Evolutionary conservation across 2,888 invertebrate genomes (phyloP), one percentile per base, ranked within the genome.

Genomic region (Drosophila pseudotakahashii): DNA sequence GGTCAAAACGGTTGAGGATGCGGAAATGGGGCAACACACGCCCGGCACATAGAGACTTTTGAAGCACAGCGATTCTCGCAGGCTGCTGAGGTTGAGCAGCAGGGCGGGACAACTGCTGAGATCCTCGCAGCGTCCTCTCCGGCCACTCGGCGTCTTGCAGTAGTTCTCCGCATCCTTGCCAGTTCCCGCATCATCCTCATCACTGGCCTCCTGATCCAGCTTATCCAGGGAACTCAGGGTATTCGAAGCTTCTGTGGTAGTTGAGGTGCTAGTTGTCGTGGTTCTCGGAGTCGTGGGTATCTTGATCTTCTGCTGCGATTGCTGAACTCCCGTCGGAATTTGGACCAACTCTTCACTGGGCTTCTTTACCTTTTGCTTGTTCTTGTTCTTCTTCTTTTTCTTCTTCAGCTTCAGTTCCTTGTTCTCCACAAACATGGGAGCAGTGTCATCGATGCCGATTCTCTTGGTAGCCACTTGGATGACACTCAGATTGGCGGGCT

Each of bases 11-110:
- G 91, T 90, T 7, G 85, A 76, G 4, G 23, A 26, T 2, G 80
- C 36, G 81, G 93, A 92, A 9, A 91, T 79, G 0, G 98, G 98
- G 91, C 98, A 98, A 89, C 98, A 98, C 2, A 98, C 98, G 1
- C 98, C 98, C 1, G 98, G 98, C 2, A 97, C 96, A 87, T 98
- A 97, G 2, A 98, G 93, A 73, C 96, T 97, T 92, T 98, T 97
- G 89, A 98, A 98, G 89, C 98, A 98, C 10, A 98, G 93, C 0
- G 97, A 97, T 88, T 97, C 97, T 34, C 98, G 93, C 16, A 98
- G 93, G 89, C 95, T 96, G 13, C 95, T 94, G 54, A 98, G 93
- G 91, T 98, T 96, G 23, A 98, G 92, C 1, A 97, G 92, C 30
- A 98, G 92, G 78, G 97, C 96, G 0, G 98, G 97, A 88, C 98